These are phyloP conservation scores for Dendrolimus punctatus DNA, from an alignment of 1,140 invertebrate genomes.

Conservation along the genomic window DNA sequence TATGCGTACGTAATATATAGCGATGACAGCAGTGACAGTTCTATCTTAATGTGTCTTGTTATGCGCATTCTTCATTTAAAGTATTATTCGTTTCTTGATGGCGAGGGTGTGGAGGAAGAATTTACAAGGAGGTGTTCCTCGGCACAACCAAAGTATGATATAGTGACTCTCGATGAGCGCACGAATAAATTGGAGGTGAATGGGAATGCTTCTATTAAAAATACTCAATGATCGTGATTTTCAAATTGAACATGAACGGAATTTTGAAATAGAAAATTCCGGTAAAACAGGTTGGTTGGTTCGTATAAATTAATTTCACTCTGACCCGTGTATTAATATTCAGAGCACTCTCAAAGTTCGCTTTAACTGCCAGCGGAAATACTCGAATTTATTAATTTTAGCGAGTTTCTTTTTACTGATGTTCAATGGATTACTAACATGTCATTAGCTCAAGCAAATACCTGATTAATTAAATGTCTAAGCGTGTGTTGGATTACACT, in stretches of 20 bases:
- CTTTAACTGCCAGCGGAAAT: constrained; percentile 43
- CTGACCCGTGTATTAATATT: constrained; percentile 60
- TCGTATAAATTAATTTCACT: constrained; percentile 57
- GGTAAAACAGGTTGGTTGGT: constrained; percentile 41
- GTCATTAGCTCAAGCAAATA: constrained; percentile 13
- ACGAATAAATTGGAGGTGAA: not conserved
- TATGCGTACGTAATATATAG: no score
- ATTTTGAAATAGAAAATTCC: constrained; percentile 50
- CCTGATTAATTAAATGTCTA: no score
- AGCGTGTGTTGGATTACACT: no score
- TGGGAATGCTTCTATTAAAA: constrained; percentile 10
- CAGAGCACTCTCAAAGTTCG: constrained; percentile 54
- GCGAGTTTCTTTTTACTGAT: constrained; percentile 25
- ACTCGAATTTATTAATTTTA: constrained; percentile 56
- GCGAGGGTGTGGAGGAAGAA: no score
- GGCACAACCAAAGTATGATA: not conserved
- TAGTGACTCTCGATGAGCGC: not conserved
- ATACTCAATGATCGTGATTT: constrained; percentile 34
- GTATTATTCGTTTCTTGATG: no score
- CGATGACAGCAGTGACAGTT: no score
- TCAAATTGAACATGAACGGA: constrained; percentile 33
- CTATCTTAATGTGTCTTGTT: no score
- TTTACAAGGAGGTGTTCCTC: no score
- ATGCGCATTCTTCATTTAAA: no score
- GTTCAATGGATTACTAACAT: constrained; percentile 24